Evolutionary conservation across 2,797 vertebrate species (phyloP), one percentile per base, ranked within the genome.

Genomic region (Protonibea diacanthus): DNA sequence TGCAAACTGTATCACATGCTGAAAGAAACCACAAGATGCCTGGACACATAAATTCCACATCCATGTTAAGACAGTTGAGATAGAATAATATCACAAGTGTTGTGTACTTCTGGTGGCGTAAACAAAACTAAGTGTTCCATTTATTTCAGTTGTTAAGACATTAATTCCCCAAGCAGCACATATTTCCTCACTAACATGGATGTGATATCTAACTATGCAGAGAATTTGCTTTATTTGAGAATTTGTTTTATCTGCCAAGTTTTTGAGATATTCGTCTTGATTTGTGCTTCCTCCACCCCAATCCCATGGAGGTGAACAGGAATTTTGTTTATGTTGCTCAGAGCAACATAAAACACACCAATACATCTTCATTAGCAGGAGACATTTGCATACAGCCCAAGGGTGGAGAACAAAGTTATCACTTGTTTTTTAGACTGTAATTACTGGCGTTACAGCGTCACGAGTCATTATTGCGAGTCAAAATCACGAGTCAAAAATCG

Each of bases 271-370:
- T 27, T 38, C 4, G 13, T 68, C n/a, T 61, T 20, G 15, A 61
- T 61, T 52, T 71, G 33, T 40, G 55, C 40, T 20, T 47, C 40
- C 42, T 53, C 40, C 17, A 49, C 18, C 13, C n/a, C 23, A 49
- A 1, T 68, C 48, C n/a, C 25, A 33, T 17, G 4, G 14, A 48
- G 15, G 21, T 27, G 44, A 72, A 47, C 21, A 21, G 33, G 25
- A 59, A 76, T 49, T 45, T 56, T 44, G 79, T 56, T 55, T n/a
- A 33, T 29, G 14, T 14, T 23, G 25, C n/a, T 69, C 15, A 58
- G n/a, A 74, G 29, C 20, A 57, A 23, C 23, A 14, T 42, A 44
- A 44, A 62, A 53, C 6, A 23, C 48, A 60, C 13, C 47, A 63
- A 74, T 38, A 60, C 20, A 23, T 58, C 18, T 23, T 51, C 1